Percentiles rank a stretch among this genome's conserved stretches.
These are phyloP conservation scores for Temnopleurus reevesii DNA, from an alignment of 53 echinoderm and acorn worm species.

Conservation along the genomic window DNA sequence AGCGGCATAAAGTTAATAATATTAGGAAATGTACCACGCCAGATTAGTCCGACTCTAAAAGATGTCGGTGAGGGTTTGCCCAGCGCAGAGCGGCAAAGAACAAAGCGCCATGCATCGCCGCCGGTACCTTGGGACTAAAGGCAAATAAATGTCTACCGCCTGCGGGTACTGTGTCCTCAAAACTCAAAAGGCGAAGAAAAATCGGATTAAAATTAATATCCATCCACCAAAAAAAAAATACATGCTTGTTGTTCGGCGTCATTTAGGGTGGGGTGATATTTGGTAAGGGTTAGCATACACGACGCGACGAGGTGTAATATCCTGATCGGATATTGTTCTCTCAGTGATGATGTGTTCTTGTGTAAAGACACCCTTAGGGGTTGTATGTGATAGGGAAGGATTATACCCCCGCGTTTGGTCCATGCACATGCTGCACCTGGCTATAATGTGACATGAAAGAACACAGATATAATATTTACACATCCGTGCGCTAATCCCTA, in stretches of 20 bases:
- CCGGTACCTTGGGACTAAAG: conserved; percentile 31
- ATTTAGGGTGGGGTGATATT: neutral
- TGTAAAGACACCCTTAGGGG: neutral
- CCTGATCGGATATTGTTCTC: neutral
- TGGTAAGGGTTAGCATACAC: neutral
- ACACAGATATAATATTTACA: neutral
- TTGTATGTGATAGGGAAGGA: neutral
- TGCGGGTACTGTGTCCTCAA: conserved; percentile 9
- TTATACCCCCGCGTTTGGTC: conserved; percentile 13
- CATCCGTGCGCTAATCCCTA: neutral
- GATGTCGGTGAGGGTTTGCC: conserved; percentile 17
- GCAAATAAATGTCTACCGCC: conserved; percentile 53
- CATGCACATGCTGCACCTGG: neutral
- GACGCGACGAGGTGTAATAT: neutral
- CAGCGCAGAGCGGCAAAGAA: conserved; percentile 28
- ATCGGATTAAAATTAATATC: conserved; percentile 55
- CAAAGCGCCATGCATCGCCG: neutral
- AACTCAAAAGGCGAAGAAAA: conserved; percentile 25
- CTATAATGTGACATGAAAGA: conserved; percentile 1
- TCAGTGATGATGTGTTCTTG: neutral
- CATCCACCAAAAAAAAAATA: conserved; percentile 23
- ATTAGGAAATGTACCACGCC: conserved; percentile 45
- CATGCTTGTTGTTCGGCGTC: neutral
- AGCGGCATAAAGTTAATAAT: conserved; percentile 28
- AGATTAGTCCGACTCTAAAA: conserved; percentile 1